Evolutionary conservation across 2,888 invertebrate genomes (phyloP).

Genomic region (Ornithoptera priamus): DNA sequence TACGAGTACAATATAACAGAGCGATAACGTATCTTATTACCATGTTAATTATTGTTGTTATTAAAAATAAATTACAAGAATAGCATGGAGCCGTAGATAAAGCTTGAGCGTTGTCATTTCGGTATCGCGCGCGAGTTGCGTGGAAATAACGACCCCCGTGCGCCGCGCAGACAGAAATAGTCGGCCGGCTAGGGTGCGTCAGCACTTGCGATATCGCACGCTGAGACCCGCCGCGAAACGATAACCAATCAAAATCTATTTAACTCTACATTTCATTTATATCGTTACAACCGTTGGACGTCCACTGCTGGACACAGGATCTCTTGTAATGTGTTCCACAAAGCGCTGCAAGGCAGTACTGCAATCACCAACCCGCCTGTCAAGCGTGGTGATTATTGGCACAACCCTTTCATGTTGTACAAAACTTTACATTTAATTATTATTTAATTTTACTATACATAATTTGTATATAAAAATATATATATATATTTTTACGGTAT

Average conservation of each 20-base stretch:
- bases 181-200: conserved; percentile 73
- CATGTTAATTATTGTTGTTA: conserved; percentile 17
- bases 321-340: too few species aligned
- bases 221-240: conserved; percentile 40
- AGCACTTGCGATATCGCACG: conserved; percentile 41
- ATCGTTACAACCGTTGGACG: neutral
- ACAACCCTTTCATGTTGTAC: too few species aligned
- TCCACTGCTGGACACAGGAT: too few species aligned
- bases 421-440: too few species aligned
- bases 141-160: conserved; percentile 41
- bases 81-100: conserved; percentile 20
- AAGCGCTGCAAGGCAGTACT: too few species aligned
- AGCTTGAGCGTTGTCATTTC: conserved; percentile 22
- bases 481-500: too few species aligned
- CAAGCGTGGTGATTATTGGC: too few species aligned
- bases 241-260: conserved; percentile 26
- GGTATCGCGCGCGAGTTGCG: conserved; percentile 28
- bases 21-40: conserved; percentile 12
- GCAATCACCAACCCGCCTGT: too few species aligned
- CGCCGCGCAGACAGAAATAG: conserved; percentile 59
- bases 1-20: neutral
- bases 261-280: neutral
- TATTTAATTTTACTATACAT: too few species aligned
- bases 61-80: conserved; percentile 28
- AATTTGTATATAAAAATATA: too few species aligned